Evolutionary conservation across 2,888 invertebrate species (phyloP), one percentile per base, ranked within the genome.

Genomic region (Scaptodrosophila latifasciaeformis): DNA sequence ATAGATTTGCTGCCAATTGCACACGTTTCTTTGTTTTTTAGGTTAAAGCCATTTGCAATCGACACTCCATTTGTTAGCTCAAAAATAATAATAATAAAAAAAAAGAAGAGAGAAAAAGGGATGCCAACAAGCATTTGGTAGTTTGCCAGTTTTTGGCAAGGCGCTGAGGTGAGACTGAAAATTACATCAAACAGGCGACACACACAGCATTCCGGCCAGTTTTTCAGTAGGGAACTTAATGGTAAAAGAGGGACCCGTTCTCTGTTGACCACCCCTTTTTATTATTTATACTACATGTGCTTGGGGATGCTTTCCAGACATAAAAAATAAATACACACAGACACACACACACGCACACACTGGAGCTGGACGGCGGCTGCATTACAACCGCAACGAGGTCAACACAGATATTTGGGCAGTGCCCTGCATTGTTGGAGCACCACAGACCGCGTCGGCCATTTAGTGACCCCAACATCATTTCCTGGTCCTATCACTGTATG

Each of bases 401-500:
- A 62, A 56, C 74, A 54, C n/a, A 47, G 50, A 52, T 13, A 34
- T 56, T 60, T 61, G 54, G 51, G 57, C 61, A 57, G 47, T n/a
- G n/a, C 49, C 39, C 12, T 12, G 9, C 24, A 46, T 24, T 43
- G 55, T 24, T 29, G 29, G 15, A 17, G 21, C 18, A 29, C 2
- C 13, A 27, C 43, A 12, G 27, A 43, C 27, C 15, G 24, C 24
- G 15, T 1, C 48, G 18, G 46, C 62, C 79, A 69, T 49, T 48
- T 42, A 42, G 34, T 29, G 40, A 21, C 48, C 35, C 53, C 49
- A 52, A 42, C 43, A 51, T 47, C 44, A 53, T 72, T 76, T 77
- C 79, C 76, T 80, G 79, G 61, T 65, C 58, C 75, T 78, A 78
- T 78, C 81, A 62, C 61, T 39, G 55, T 59, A 57, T 71, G 78